phyloP scores from a whole-genome alignment of 2,797 vertebrate species.

The Gymnothorax javanicus region DNA sequence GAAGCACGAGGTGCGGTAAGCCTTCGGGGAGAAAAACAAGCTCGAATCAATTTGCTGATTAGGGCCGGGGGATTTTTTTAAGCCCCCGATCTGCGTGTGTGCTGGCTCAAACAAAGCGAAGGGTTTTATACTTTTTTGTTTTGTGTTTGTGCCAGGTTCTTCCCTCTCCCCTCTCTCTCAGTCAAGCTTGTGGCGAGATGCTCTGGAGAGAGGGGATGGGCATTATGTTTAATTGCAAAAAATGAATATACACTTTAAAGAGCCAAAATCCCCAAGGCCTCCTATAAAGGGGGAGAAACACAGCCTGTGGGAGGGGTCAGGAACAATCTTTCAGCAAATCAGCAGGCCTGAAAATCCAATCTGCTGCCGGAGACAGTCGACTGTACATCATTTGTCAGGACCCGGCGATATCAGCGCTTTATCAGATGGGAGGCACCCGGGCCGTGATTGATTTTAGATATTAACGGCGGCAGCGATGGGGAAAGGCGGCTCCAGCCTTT shows the following conservation, averaged over 20 bases:
- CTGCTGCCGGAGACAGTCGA: conserved; percentile 75
- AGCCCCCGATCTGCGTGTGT: conserved; percentile 22
- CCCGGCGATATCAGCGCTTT: conserved; percentile 73
- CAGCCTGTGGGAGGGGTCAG: conserved; percentile 52
- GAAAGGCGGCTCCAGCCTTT: conserved; percentile 5
- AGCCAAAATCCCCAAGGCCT: conserved; percentile 66
- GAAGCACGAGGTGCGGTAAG: conserved; percentile 37
- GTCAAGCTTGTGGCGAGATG: background rate
- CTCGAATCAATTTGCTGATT: conserved; percentile 56
- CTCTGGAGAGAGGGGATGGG: conserved; percentile 16
- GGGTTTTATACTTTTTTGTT: background rate
- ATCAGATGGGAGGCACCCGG: conserved; percentile 60
- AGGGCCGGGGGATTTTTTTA: conserved; percentile 40
- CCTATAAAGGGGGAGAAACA: conserved; percentile 59
- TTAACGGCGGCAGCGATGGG: conserved; percentile 32
- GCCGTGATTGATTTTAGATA: conserved; percentile 53
- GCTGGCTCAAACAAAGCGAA: conserved; percentile 14
- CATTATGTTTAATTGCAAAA: conserved; percentile 61
- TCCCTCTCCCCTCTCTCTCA: background rate
- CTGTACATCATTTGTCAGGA: conserved; percentile 79
- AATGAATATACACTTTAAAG: conserved; percentile 68
- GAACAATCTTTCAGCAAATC: conserved; percentile 76
- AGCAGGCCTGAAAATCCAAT: conserved; percentile 81
- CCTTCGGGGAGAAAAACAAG: conserved; percentile 37
- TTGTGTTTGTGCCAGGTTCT: background rate